Percentiles rank a stretch among this genome's conserved stretches.
Evolutionary conservation across 2,888 invertebrate genomes (phyloP).

Genomic region (Pseudanteris insignis): DNA sequence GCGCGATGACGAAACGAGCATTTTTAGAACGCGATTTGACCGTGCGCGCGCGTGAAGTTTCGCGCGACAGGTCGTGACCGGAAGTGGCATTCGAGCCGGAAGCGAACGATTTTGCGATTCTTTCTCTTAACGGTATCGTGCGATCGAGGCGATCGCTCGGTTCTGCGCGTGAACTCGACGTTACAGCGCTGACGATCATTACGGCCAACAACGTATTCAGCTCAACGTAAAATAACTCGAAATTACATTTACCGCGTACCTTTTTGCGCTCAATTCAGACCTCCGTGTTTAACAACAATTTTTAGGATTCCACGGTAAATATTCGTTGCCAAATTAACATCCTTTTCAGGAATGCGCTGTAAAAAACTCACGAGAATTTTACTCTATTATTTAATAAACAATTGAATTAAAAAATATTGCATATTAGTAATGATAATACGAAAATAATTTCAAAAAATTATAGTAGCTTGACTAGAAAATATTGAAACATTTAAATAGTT

Average conservation of each 20-base stretch:
- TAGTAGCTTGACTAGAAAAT: too few relatives aligned
- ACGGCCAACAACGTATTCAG: constrained; percentile 13
- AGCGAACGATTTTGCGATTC: constrained; percentile 51
- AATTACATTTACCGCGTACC: constrained; percentile 7
- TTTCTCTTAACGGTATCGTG: constrained; percentile 55
- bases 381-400: neutral
- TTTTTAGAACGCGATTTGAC: constrained; percentile 44
- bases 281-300: too few relatives aligned
- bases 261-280: too few relatives aligned
- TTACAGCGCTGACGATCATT: constrained; percentile 29
- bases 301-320: too few relatives aligned
- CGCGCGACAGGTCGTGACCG: constrained; percentile 60
- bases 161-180: constrained; percentile 42
- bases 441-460: too few relatives aligned
- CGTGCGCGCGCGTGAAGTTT: constrained; percentile 47
- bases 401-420: too few relatives aligned
- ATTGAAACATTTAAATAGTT: too few relatives aligned
- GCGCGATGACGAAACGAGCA: constrained; percentile 45
- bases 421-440: too few relatives aligned
- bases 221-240: constrained; percentile 18
- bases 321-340: too few relatives aligned
- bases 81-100: constrained; percentile 56
- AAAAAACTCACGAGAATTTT: too few relatives aligned
- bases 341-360: too few relatives aligned
- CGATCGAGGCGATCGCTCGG: constrained; percentile 44